Evolutionary conservation across 2,888 invertebrate genomes (phyloP).

Genomic region (Apodemia hepburni): DNA sequence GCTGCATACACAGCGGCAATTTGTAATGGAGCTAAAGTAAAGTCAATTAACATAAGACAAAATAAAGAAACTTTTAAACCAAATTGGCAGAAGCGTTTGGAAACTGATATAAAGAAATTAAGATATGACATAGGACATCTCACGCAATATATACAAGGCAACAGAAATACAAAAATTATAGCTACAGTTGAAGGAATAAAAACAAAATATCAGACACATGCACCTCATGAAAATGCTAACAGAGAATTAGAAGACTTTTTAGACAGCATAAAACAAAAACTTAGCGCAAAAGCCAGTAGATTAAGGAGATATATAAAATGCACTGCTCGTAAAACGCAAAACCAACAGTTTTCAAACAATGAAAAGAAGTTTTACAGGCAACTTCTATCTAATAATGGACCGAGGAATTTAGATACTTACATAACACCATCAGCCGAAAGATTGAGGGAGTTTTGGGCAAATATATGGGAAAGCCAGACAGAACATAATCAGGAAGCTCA

Average conservation of each 20-base stretch:
- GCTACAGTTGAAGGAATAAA: background rate
- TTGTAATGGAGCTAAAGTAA: conserved; percentile 13
- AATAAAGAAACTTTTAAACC: conserved; percentile 10
- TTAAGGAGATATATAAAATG: too few species aligned
- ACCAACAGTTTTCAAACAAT: too few species aligned
- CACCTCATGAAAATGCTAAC: background rate
- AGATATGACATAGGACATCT: conserved; percentile 24
- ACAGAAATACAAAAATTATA: conserved; percentile 17
- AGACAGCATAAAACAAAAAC: background rate
- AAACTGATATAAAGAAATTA: conserved; percentile 23
- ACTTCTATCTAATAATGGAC: too few species aligned
- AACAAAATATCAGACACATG: conserved; percentile 4
- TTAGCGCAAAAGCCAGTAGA: too few species aligned
- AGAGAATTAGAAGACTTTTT: background rate
- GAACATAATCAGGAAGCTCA: too few species aligned
- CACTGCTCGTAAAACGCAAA: too few species aligned
- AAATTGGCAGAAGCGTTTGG: conserved; percentile 27
- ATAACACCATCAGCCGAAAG: too few species aligned
- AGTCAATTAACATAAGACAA: background rate
- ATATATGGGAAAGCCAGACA: too few species aligned
- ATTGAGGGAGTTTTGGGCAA: too few species aligned
- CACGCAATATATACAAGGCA: conserved; percentile 23
- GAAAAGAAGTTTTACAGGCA: too few species aligned
- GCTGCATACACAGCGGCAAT: conserved; percentile 20
- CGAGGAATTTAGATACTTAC: too few species aligned